Evolutionary conservation across 2,113 vertebrate species (phyloP), one percentile per base, ranked within the genome.

Genomic region (Takifugu bimaculatus): DNA sequence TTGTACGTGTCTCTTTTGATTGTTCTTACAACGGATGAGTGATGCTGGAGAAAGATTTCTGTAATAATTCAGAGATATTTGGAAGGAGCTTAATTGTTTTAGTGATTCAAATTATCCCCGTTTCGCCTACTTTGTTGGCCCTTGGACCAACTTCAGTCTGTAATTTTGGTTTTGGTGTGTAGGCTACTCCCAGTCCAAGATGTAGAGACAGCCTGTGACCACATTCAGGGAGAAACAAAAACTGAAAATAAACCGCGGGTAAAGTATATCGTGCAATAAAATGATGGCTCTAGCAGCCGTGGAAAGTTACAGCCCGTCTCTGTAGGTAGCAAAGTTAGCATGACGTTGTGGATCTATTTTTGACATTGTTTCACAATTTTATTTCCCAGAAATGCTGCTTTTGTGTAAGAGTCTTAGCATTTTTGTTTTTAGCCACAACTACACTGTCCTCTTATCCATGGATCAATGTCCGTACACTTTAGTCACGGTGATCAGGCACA

Each of bases 131-230:
- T 39, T 39, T 10, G 35, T 49, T 59, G 9, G 39, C 42, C 11
- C 64, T 59, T 61, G 44, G 13, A 44, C 45, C 55, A 53, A 58
- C 52, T 43, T 20, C 52, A 32, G 67, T 78, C 80, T 88, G 65
- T 88, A 81, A 88, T 87, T 88, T 81, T 73, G 83, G 79, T 82
- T 86, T 82, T 54, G 48, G 71, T 58, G 28, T 39, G 53, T 45
- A 67, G 66, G 60, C 72, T 63, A 50, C 72, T 75, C 70, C 35
- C 35, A 39, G 35, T 39, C 35, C 35, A 39, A 39, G 35, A 39
- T 39, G 35, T 11, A 39, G 35, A 39, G 11, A 39, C 35, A 39
- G 35, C 26, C 26, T 70, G 51, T 62, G 32, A 79, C 85, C 82
- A 63, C 77, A 72, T 65, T 5, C 43, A 48, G 26, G 73, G 35